Evolutionary conservation across 1,140 invertebrate genomes (phyloP).

Genomic region (Apis dorsata): DNA sequence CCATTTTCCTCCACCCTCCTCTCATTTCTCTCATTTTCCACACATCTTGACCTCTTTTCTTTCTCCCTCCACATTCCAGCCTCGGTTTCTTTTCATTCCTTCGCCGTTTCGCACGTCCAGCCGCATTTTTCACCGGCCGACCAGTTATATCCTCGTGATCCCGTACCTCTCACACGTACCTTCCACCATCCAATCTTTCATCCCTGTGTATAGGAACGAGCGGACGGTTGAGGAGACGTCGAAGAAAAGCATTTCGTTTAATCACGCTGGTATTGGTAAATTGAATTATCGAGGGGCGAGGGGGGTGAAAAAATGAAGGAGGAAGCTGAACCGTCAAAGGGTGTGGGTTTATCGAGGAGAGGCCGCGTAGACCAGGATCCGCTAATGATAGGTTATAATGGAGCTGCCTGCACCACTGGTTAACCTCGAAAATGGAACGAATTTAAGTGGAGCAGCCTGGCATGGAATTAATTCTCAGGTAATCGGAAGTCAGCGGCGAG

Average conservation of each 20-base stretch:
- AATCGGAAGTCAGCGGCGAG: constrained; percentile 43
- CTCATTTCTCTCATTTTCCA: not conserved
- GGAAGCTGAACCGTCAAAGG: not conserved
- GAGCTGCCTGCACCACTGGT: constrained; percentile 45
- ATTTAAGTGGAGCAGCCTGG: constrained; percentile 49
- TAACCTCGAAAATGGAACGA: constrained; percentile 42
- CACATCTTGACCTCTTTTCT: not conserved
- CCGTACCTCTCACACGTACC: constrained; percentile 16
- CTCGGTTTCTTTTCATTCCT: not conserved
- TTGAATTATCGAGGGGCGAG: constrained; percentile 54
- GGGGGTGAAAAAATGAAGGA: constrained; percentile 13
- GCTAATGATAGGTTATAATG: constrained; percentile 65
- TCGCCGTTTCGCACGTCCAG: constrained; percentile 35
- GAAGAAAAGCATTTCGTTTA: constrained; percentile 59
- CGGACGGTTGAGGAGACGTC: not conserved
- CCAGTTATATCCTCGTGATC: constrained; percentile 51
- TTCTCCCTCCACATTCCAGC: not conserved
- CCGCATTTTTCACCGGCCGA: constrained; percentile 58
- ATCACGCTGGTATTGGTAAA: constrained; percentile 54
- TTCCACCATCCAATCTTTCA: not conserved
- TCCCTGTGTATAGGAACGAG: not conserved
- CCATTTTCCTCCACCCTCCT: no score
- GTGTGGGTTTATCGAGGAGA: constrained; percentile 47
- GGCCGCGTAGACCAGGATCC: constrained; percentile 40
- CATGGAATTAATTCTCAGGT: constrained; percentile 44